Evolutionary conservation across 2,113 vertebrate genomes (phyloP).

Genomic region (Tachycineta bicolor): DNA sequence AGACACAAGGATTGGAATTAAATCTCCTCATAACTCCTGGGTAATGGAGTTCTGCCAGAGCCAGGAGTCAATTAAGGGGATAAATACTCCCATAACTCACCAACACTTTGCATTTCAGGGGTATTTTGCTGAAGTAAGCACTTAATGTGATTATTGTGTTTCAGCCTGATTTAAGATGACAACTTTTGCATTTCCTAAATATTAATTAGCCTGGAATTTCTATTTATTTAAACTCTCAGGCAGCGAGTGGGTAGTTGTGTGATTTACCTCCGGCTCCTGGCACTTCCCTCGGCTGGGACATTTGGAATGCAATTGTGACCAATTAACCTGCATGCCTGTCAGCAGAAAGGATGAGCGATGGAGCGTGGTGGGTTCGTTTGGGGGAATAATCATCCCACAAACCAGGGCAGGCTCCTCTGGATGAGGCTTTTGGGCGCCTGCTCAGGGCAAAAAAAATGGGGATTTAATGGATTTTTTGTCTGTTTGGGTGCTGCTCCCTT

Average conservation of each 20-base stretch:
- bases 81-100: constrained; percentile 44
- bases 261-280: constrained; percentile 69
- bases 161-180: constrained; percentile 75
- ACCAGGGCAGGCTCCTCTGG: not conserved
- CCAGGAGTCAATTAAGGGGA: constrained; percentile 68
- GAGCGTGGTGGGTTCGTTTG: constrained; percentile 18
- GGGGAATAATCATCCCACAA: constrained; percentile 5
- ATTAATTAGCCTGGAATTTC: constrained; percentile 70
- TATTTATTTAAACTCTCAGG: constrained; percentile 55
- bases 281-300: constrained; percentile 56
- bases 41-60: constrained; percentile 61
- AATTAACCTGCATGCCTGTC: constrained; percentile 67
- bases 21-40: constrained; percentile 59
- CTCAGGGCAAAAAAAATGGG: not conserved
- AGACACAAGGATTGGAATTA: constrained; percentile 65
- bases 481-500: not conserved
- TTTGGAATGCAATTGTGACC: constrained; percentile 50
- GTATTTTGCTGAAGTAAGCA: constrained; percentile 66
- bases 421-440: not conserved
- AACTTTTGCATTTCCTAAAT: constrained; percentile 71
- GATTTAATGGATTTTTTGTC: not conserved
- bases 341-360: constrained; percentile 19
- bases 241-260: constrained; percentile 57
- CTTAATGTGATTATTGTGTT: constrained; percentile 71
- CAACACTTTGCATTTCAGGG: constrained; percentile 42